Percentiles rank a stretch among this genome's conserved stretches.
Evolutionary conservation across 2,113 vertebrate genomes (phyloP).

Genomic region (Accipiter virgatus): DNA sequence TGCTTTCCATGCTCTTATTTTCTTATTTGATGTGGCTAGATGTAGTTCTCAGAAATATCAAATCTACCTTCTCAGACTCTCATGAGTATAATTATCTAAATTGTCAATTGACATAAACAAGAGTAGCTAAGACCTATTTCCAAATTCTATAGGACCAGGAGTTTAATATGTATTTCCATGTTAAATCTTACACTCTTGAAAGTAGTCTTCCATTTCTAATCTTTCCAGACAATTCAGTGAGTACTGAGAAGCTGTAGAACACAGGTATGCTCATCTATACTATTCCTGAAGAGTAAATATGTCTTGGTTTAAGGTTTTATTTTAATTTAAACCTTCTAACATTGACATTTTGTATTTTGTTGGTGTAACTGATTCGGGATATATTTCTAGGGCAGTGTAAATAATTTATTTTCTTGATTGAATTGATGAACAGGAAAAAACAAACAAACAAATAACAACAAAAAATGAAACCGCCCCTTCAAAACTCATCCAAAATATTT

Average conservation of each 20-base stretch:
- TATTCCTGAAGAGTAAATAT: background rate
- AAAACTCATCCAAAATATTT: background rate
- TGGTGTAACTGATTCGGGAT: fast-evolving
- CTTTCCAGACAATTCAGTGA: background rate
- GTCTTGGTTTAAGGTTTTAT: background rate
- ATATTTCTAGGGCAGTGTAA: background rate
- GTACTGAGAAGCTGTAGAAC: background rate
- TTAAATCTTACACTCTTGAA: background rate
- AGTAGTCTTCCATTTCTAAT: background rate
- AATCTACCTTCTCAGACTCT: background rate
- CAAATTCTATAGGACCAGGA: background rate
- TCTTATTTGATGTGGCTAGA: background rate
- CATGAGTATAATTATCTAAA: background rate
- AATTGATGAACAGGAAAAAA: background rate
- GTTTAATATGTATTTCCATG: background rate
- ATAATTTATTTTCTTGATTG: background rate
- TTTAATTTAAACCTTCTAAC: background rate
- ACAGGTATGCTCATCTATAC: background rate
- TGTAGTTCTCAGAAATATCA: background rate
- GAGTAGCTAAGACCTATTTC: background rate
- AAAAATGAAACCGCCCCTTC: background rate
- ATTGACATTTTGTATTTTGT: background rate
- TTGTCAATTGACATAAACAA: background rate
- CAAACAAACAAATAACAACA: background rate
- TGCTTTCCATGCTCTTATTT: background rate